Conservation (phyloP, 1,140 invertebrate genomes). For the Ostrea edulis region DNA sequence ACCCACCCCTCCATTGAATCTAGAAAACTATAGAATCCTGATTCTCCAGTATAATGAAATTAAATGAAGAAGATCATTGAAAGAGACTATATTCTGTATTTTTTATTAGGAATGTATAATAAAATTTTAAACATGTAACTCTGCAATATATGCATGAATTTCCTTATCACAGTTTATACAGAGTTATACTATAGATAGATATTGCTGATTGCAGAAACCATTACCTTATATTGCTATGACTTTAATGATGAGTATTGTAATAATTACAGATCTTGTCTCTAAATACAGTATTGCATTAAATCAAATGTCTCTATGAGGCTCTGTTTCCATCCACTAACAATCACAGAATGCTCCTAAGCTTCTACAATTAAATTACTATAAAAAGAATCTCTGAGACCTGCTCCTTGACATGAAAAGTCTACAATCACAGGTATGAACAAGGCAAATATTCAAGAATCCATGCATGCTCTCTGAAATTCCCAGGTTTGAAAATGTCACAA, state of each 20-base stretch:
- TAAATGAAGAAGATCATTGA: too few relatives aligned
- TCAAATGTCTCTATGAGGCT: not conserved
- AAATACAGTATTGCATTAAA: not conserved
- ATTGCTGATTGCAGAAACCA: not conserved
- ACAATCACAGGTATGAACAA: not conserved
- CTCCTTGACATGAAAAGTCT: not conserved
- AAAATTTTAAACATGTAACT: too few relatives aligned
- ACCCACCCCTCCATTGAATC: too few relatives aligned
- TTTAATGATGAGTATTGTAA: not conserved
- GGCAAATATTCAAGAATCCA: too few relatives aligned
- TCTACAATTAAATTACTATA: not conserved
- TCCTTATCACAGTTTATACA: not conserved
- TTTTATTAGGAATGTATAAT: too few relatives aligned
- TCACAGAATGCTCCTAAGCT: slow-evolving; percentile 23
- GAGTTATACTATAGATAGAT: not conserved
- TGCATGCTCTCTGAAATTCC: too few relatives aligned
- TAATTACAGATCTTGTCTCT: slow-evolving; percentile 16
- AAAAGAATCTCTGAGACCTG: not conserved
- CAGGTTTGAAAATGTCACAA: not conserved
- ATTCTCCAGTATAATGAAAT: too few relatives aligned
- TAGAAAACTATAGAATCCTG: too few relatives aligned
- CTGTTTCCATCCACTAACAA: not conserved
- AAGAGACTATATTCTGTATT: too few relatives aligned
- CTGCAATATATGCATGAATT: not conserved
- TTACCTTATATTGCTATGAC: not conserved